A percentile compares a stretch with the other conserved stretches of the same genome.
phyloP scores from a whole-genome alignment of 2,888 invertebrate genomes.

The Therioaphis trifolii region DNA sequence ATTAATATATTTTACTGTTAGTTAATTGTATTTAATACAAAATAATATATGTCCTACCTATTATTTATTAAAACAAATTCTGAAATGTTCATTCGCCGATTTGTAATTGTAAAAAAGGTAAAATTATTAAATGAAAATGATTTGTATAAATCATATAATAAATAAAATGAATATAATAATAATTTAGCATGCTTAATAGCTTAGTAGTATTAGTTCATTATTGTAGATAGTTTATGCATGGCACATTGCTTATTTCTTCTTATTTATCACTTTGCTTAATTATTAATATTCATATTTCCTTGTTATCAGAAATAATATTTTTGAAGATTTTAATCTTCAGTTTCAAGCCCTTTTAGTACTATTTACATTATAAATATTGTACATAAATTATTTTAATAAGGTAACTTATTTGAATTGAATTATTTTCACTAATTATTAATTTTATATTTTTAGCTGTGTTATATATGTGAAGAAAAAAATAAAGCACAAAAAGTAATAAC shows the following conservation, averaged over 20 bases:
- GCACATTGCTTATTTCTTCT: constrained; percentile 9
- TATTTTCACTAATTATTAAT: not conserved
- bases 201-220: not conserved
- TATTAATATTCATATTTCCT: constrained; percentile 3
- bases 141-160: not conserved
- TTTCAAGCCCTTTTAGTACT: constrained; percentile 17
- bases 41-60: no score
- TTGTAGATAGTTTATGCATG: constrained; percentile 43
- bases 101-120: no score
- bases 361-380: not conserved
- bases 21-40: no score
- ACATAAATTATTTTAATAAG: not conserved
- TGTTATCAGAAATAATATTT: not conserved
- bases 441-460: constrained; percentile 73
- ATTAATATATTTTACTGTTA: no score
- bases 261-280: constrained; percentile 13
- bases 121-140: not conserved
- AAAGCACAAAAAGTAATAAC: constrained; percentile 79
- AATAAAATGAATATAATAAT: not conserved
- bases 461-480: constrained; percentile 92
- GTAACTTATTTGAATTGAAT: not conserved
- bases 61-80: no score
- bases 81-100: no score
- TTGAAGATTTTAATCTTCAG: constrained; percentile 2
- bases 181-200: not conserved